These are phyloP conservation scores for Heliconius nattereri DNA, from an alignment of 1,140 invertebrate genomes.

Conservation along the genomic window DNA sequence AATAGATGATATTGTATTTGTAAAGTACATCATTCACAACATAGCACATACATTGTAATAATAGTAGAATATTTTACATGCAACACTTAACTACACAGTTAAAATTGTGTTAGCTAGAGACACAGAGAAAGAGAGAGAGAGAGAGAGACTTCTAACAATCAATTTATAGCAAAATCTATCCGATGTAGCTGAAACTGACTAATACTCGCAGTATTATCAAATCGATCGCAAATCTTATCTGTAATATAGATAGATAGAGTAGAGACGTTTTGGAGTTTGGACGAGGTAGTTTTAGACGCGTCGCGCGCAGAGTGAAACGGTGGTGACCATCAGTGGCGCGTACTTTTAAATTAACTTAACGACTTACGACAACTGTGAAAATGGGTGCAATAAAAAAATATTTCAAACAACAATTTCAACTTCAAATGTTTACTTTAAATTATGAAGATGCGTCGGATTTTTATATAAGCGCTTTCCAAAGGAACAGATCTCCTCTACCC, in stretches of 20 bases:
- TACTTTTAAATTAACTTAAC: slow-evolving; percentile 11
- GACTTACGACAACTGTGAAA: slow-evolving; percentile 27
- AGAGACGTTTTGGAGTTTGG: slow-evolving; percentile 26
- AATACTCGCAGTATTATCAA: slow-evolving; percentile 5
- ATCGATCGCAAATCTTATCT: slow-evolving; percentile 45
- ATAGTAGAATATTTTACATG: too few species aligned
- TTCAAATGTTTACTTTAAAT: slow-evolving; percentile 50
- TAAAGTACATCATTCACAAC: too few species aligned
- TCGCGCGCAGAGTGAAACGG: slow-evolving; percentile 8
- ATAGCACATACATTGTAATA: too few species aligned
- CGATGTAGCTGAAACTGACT: not conserved
- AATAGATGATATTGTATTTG: too few species aligned
- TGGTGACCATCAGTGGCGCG: not conserved
- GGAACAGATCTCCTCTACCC: slow-evolving; percentile 50
- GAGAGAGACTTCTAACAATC: not conserved
- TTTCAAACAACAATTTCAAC: slow-evolving; percentile 57
- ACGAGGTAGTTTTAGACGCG: slow-evolving; percentile 14
- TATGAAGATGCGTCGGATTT: slow-evolving; percentile 58
- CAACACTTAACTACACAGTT: not conserved
- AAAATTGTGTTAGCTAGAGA: not conserved
- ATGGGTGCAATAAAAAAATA: slow-evolving; percentile 61
- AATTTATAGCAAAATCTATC: not conserved
- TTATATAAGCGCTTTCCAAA: slow-evolving; percentile 61
- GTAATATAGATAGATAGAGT: too few species aligned
- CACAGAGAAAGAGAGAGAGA: not conserved